Conservation (phyloP, 2,797 vertebrate genomes). For the Rhabdophis nuchalis region DNA sequence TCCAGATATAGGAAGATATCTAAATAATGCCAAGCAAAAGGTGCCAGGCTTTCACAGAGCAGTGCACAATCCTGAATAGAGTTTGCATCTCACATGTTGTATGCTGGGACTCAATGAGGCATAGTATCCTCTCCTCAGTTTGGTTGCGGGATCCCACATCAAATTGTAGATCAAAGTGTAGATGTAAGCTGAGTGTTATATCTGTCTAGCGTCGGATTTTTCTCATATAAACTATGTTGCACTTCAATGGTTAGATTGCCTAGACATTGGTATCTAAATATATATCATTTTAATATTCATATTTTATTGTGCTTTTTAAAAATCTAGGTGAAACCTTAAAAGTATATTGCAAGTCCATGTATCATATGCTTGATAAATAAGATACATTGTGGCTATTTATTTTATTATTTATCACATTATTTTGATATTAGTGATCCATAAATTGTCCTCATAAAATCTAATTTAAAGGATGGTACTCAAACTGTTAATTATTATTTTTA, state of each 20-base stretch:
- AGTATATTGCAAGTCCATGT: neutral
- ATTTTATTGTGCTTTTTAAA: neutral
- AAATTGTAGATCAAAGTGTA: neutral
- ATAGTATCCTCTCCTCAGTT: neutral
- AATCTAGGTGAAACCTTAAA: neutral
- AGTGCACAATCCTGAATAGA: neutral
- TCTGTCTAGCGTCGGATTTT: neutral
- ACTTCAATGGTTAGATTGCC: neutral
- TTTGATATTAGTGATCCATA: neutral
- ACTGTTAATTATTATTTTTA: neutral
- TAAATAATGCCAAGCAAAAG: neutral
- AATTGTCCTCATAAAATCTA: neutral
- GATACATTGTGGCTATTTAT: neutral
- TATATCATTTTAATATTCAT: neutral
- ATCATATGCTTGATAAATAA: neutral
- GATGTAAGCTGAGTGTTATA: neutral
- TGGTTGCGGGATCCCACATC: neutral
- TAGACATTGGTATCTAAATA: neutral
- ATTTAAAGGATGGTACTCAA: neutral
- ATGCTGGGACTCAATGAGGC: neutral
- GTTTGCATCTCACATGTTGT: neutral
- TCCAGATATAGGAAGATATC: neutral
- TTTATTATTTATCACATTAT: neutral
- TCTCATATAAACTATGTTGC: neutral
- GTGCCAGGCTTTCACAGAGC: neutral